Conservation (phyloP, 1,140 invertebrate species). For the Coenobita brevimanus region DNA sequence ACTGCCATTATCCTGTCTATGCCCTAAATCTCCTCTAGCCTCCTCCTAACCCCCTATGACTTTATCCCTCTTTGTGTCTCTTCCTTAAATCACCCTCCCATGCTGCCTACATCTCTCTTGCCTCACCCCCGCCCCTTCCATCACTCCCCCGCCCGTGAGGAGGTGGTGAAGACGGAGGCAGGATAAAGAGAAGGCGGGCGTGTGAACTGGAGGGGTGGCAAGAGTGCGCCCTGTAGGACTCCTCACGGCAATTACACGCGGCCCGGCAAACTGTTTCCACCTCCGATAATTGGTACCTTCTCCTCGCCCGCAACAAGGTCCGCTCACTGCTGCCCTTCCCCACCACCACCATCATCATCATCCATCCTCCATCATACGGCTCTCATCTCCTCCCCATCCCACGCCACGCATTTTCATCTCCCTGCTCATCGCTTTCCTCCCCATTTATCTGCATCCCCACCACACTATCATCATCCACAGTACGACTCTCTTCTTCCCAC, state of each 20-base stretch:
- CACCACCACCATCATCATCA: neutral
- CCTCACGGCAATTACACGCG: slow-evolving; percentile 44
- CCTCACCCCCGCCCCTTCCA: neutral
- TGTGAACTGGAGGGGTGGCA: neutral
- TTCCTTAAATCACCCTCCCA: too few relatives aligned
- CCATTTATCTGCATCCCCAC: neutral
- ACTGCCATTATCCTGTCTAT: too few relatives aligned
- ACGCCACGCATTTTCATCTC: neutral
- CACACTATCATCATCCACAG: too few relatives aligned
- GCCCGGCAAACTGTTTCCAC: slow-evolving; percentile 35
- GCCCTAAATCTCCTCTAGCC: too few relatives aligned
- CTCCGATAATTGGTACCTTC: slow-evolving; percentile 29
- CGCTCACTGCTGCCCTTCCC: too few relatives aligned
- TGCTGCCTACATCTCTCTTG: too few relatives aligned
- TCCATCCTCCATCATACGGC: neutral
- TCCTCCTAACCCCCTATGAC: too few relatives aligned
- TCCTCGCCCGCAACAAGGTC: neutral
- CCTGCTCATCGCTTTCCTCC: neutral
- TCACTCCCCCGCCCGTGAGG: neutral
- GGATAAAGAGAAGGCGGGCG: neutral
- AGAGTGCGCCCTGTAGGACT: neutral
- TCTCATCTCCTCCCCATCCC: too few relatives aligned
- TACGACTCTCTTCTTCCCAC: neutral
- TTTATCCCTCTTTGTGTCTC: too few relatives aligned
- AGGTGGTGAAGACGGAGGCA: too few relatives aligned